A percentile compares a stretch with the other conserved stretches of the same genome.
Evolutionary conservation across 1,140 invertebrate genomes (phyloP).

Genomic region (Leptoteleia sp.): DNA sequence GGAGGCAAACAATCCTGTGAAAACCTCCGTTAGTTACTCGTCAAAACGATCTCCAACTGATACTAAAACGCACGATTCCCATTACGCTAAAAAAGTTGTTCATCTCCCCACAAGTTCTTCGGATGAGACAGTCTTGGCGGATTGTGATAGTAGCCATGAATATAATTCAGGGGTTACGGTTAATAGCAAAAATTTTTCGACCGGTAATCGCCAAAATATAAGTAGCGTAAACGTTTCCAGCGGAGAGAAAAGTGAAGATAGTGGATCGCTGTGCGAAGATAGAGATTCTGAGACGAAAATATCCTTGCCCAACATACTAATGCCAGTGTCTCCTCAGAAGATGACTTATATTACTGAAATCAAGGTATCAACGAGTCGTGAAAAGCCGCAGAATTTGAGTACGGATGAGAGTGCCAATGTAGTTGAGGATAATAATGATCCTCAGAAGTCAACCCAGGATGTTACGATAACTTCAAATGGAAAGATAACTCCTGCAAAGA

Average conservation of each 20-base stretch:
- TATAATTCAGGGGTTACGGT: constrained; percentile 74
- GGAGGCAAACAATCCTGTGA: constrained; percentile 25
- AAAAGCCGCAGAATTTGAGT: constrained; percentile 61
- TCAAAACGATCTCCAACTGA: constrained; percentile 56
- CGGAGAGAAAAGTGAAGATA: constrained; percentile 77
- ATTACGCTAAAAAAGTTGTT: constrained; percentile 70
- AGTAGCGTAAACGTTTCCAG: constrained; percentile 78
- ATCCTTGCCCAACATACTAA: constrained; percentile 76
- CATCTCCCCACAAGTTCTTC: constrained; percentile 52
- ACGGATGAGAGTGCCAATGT: constrained; percentile 67
- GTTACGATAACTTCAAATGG: constrained; percentile 75
- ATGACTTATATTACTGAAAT: constrained; percentile 82
- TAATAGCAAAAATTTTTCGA: constrained; percentile 69
- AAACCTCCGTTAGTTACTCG: constrained; percentile 39
- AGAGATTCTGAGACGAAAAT: constrained; percentile 72
- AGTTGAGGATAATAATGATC: constrained; percentile 55
- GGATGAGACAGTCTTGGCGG: constrained; percentile 55
- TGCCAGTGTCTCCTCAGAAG: constrained; percentile 72
- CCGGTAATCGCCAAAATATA: constrained; percentile 72
- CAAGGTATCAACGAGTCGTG: constrained; percentile 75
- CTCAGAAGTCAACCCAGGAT: constrained; percentile 61
- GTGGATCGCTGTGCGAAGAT: constrained; percentile 74
- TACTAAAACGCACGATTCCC: constrained; percentile 60
- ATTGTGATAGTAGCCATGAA: constrained; percentile 71
- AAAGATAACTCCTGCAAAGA: constrained; percentile 72